Base-by-base conservation (phyloP, 2,797 vertebrate species). In the Channallabes apus region DNA sequence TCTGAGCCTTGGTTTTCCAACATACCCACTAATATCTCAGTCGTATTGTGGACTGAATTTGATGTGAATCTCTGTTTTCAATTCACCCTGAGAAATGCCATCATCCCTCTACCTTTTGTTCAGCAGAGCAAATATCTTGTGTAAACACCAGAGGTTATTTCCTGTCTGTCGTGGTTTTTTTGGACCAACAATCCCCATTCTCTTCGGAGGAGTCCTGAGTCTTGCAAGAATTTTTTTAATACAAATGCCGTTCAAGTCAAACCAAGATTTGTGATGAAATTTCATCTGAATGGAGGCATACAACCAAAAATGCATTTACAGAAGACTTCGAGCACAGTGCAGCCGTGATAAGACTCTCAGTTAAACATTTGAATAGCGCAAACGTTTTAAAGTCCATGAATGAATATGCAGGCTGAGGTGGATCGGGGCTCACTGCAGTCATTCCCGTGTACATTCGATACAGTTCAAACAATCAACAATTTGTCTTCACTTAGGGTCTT, bases 121-220 rank as follows among this genome's bases (percentile, higher is more conserved):
- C 24, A 76, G 72, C 67, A 51, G 38, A 83, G 87, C 77, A 80
- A 85, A 87, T 51, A 80, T 80, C 65, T 84, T 12, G n/a, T 82
- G 83, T 86, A 87, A 88, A 90, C 83, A 90, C 51, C 41, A 64
- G 69, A 73, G 61, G 65, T 82, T 88, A 84, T 73, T 85, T 73
- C 72, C 62, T 84, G 14, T 54, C 24, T 38, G 75, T 77, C 65
- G 11, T n/a, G 9, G 2, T 12, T 29, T 17, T 32, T 56, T 76
- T 77, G 4, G 29, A 20, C 73, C 12, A 9, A 54, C 17, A 58
- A 32, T 18, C 58, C 3, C 54, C 3, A 7, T 77, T 77, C 51
- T 77, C 27, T 58, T 77, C 11, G 4, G 54, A 11, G 54, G 54
- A 22, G 7, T 32, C 5, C 2, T 3, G 73, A 58, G 54, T 20